Evolutionary conservation across 2,113 vertebrate genomes (phyloP).

Genomic region (Polyodon spathula): DNA sequence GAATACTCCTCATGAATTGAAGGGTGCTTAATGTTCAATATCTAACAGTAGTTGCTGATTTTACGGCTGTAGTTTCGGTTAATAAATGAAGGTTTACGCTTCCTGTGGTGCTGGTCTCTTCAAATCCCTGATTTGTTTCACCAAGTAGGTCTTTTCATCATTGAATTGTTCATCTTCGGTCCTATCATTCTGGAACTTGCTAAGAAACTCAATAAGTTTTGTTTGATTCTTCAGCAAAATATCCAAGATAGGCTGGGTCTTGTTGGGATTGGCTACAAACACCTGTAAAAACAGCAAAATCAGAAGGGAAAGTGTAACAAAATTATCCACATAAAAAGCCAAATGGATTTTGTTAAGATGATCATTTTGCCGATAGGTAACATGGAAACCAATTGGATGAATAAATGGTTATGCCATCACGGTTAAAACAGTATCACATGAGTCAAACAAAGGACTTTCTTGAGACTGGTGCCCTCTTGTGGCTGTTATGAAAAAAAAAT

Average conservation of each 20-base stretch:
- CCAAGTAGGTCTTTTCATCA: slow-evolving; percentile 96
- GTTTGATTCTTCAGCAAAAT: slow-evolving; percentile 96
- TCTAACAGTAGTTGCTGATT: slow-evolving; percentile 71
- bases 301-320: background rate
- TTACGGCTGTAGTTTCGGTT: slow-evolving; percentile 50
- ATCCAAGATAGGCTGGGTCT: slow-evolving; percentile 92
- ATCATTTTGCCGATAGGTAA: no score
- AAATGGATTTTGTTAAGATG: no score
- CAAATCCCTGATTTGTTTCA: slow-evolving; percentile 97
- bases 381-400: no score
- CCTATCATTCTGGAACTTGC: slow-evolving; percentile 94
- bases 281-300: slow-evolving; percentile 56
- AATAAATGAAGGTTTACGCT: slow-evolving; percentile 62
- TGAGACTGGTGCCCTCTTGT: no score
- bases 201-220: slow-evolving; percentile 95
- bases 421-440: no score
- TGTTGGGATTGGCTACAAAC: slow-evolving; percentile 92
- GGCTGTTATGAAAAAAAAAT: no score
- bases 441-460: no score
- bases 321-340: no score
- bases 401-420: no score
- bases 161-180: slow-evolving; percentile 96
- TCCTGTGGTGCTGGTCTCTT: slow-evolving; percentile 89
- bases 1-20: slow-evolving; percentile 63
- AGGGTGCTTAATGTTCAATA: slow-evolving; percentile 66